A percentile compares a stretch with the other conserved stretches of the same genome.
Conservation (phyloP, 2,888 invertebrate genomes). For the Drosophila setosimentum region DNA sequence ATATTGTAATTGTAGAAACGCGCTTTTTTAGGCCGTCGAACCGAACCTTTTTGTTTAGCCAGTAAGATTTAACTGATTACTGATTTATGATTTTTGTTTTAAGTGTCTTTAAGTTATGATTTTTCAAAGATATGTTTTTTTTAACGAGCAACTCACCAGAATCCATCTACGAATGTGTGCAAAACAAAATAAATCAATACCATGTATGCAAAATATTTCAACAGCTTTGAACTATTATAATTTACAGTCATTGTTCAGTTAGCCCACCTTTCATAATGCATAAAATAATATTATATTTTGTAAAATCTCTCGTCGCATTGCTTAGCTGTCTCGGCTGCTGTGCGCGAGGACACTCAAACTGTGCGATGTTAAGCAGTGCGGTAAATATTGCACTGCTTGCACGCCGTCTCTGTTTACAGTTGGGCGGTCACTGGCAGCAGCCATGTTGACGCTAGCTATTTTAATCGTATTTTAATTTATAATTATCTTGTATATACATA, state of each 20-base stretch:
- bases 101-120: conserved; percentile 56
- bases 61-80: conserved; percentile 68
- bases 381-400: conserved; percentile 32
- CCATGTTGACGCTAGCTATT: conserved; percentile 45
- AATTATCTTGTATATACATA: conserved; percentile 6
- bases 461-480: conserved; percentile 21
- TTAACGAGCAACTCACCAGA: conserved; percentile 35
- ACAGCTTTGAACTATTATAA: conserved; percentile 15
- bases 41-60: conserved; percentile 57
- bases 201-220: conserved; percentile 39
- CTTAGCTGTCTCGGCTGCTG: conserved; percentile 32
- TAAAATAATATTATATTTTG: conserved; percentile 7
- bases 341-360: conserved; percentile 30
- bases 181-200: conserved; percentile 29
- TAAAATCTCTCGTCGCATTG: conserved; percentile 2
- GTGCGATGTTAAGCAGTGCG: conserved; percentile 39
- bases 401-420: conserved; percentile 16
- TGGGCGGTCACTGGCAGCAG: conserved; percentile 38
- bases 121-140: conserved; percentile 41
- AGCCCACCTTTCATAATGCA: conserved; percentile 22
- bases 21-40: conserved; percentile 36
- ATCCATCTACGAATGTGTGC: conserved; percentile 38
- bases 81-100: conserved; percentile 46
- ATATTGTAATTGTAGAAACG: conserved; percentile 51
- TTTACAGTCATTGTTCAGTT: conserved; percentile 32